phyloP scores from a whole-genome alignment of 53 echinoderm and acorn worm genomes.

The Temnopleurus reevesii region DNA sequence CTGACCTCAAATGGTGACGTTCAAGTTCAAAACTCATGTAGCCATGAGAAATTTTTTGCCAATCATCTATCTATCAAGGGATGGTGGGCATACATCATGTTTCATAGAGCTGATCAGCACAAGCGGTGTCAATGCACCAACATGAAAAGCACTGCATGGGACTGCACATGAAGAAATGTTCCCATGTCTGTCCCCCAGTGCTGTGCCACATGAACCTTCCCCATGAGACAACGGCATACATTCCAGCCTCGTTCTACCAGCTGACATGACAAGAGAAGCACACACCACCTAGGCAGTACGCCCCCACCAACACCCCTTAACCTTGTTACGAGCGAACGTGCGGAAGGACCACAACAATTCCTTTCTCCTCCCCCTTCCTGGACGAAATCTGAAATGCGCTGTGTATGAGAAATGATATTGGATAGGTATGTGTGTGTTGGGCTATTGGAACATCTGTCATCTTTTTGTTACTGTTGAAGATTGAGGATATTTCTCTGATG shows the following conservation, averaged over 20 bases:
- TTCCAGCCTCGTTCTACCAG: not conserved
- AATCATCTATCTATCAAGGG: no score
- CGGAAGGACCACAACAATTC: constrained; percentile 31
- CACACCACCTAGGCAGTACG: not conserved
- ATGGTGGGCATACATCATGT: no score
- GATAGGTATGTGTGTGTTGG: not conserved
- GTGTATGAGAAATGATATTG: not conserved
- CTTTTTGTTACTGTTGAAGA: not conserved
- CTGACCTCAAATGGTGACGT: no score
- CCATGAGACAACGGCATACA: not conserved
- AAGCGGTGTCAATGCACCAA: not conserved
- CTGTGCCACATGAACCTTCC: not conserved
- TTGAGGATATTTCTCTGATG: not conserved
- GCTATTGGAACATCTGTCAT: constrained; percentile 21
- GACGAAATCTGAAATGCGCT: not conserved
- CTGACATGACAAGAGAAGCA: constrained; percentile 4
- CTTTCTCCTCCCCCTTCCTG: not conserved
- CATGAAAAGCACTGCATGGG: not conserved
- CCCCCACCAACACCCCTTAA: constrained; percentile 32
- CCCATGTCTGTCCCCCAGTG: not conserved
- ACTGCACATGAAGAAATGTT: not conserved
- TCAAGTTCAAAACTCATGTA: no score
- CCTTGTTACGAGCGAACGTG: constrained; percentile 27
- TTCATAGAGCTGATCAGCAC: no score
- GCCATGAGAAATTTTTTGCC: no score